Percentiles rank a stretch among this genome's conserved stretches.
These are phyloP conservation scores for Isichthys henryi DNA, from an alignment of 2,113 vertebrate species.

Conservation along the genomic window DNA sequence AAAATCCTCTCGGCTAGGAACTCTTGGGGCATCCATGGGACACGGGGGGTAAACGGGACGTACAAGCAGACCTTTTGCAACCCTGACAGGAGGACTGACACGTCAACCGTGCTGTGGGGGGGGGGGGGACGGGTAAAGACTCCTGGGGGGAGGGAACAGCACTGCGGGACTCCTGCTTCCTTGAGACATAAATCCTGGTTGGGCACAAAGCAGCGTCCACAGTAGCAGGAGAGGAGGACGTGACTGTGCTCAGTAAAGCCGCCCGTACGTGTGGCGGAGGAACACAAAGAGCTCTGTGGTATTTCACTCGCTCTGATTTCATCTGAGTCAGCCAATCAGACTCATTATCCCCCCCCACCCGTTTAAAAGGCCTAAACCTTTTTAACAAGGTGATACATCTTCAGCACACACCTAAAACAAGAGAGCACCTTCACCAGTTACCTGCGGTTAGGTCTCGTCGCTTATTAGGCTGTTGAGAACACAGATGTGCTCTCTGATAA, in stretches of 20 bases:
- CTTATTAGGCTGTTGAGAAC: slow-evolving; percentile 22
- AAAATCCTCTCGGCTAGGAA: neutral
- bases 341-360: neutral
- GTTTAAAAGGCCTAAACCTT: neutral
- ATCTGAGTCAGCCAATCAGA: slow-evolving; percentile 9
- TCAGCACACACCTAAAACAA: neutral
- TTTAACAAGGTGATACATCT: slow-evolving; percentile 10
- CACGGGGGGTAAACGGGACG: neutral
- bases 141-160: neutral
- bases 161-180: slow-evolving; percentile 43
- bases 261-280: slow-evolving; percentile 40
- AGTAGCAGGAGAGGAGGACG: slow-evolving; percentile 34
- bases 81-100: neutral
- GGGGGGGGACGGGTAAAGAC: too few species aligned
- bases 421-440: slow-evolving; percentile 12
- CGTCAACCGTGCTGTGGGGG: neutral
- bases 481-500: slow-evolving; percentile 31
- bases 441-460: slow-evolving; percentile 36
- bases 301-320: slow-evolving; percentile 15
- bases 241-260: slow-evolving; percentile 50
- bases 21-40: neutral
- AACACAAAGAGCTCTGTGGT: slow-evolving; percentile 40
- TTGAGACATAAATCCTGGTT: slow-evolving; percentile 44
- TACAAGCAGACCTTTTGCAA: neutral
- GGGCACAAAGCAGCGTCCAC: slow-evolving; percentile 25